A percentile compares a stretch with the other conserved stretches of the same genome.
Evolutionary conservation across 2,113 vertebrate species (phyloP).

Genomic region (Protobothrops mucrosquamatus): DNA sequence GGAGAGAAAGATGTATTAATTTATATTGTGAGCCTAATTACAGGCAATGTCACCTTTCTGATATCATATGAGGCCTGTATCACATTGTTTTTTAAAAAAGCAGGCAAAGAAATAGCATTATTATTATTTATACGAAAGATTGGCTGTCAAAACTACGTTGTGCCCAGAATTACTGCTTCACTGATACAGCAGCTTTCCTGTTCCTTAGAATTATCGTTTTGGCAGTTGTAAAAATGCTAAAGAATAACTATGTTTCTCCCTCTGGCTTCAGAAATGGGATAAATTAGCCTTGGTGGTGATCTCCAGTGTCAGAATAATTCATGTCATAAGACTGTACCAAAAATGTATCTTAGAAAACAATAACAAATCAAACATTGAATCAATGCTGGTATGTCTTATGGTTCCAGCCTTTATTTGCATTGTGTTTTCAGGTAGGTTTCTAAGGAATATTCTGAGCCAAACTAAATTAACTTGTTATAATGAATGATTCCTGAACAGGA

Average conservation of each 20-base stretch:
- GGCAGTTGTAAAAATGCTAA: not conserved
- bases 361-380: not conserved
- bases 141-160: not conserved
- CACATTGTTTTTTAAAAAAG: not conserved
- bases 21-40: not conserved
- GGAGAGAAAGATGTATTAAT: not conserved
- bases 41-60: not conserved
- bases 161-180: not conserved
- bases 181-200: not conserved
- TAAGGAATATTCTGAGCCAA: not conserved
- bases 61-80: not conserved
- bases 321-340: not conserved
- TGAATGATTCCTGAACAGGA: not conserved
- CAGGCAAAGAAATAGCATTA: not conserved
- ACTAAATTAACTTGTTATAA: not conserved
- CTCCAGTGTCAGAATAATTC: not conserved
- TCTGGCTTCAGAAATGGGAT: slow-evolving; percentile 18
- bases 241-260: slow-evolving; percentile 31
- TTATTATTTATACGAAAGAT: not conserved
- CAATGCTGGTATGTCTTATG: not conserved
- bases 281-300: slow-evolving; percentile 15
- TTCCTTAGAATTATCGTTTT: slow-evolving; percentile 14
- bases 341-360: not conserved
- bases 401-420: not conserved
- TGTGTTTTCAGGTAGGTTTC: not conserved